Evolutionary conservation across 2,888 invertebrate species (phyloP), one percentile per base, ranked within the genome.

Genomic region (Globia sparganii): DNA sequence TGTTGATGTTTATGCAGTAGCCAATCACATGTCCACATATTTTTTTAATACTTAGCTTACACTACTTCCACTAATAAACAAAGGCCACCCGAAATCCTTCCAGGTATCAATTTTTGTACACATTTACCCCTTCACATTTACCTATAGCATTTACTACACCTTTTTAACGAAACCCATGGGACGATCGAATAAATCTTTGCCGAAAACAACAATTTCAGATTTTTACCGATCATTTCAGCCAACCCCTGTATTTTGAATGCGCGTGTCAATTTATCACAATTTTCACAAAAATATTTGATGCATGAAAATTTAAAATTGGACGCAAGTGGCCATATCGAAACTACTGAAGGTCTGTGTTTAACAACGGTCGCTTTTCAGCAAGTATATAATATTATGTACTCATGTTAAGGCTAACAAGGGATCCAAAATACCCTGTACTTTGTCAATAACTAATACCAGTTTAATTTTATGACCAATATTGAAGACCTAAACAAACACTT

Each of bases 401-500:
- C 58, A 46, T 68, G 53, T 59, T 66, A 69, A 79, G 59, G 40
- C 58, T 68, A 61, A 67, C 73, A 80, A 56, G 46, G 62, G 58
- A 13, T 43, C 31, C 73, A 67, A 70, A 56, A 62, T 67, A 73
- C 43, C 64, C 31, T n/a, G 28, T 68, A 73, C 84, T 79, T 80
- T 77, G 66, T 53, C 74, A 80, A 80, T 80, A 70, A 78, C 59
- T 73, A 78, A 66, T 68, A 78, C 49, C 43, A 80, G 71, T 85
- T 81, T 81, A 74, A 83, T 85, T 81, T 85, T 77, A 83, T 77
- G 67, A 72, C 69, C 82, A 66, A 72, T 75, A 81, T 31, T 37
- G 65, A 72, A 70, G 70, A 72, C 86, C 86, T 86, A 71, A 86
- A 72, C 83, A 84, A 83, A 84, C 84, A 84, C 31, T 61, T 81